Percentiles rank a stretch among this genome's conserved stretches.
Conservation (phyloP, 2,797 vertebrate genomes). For the Characodon lateralis region DNA sequence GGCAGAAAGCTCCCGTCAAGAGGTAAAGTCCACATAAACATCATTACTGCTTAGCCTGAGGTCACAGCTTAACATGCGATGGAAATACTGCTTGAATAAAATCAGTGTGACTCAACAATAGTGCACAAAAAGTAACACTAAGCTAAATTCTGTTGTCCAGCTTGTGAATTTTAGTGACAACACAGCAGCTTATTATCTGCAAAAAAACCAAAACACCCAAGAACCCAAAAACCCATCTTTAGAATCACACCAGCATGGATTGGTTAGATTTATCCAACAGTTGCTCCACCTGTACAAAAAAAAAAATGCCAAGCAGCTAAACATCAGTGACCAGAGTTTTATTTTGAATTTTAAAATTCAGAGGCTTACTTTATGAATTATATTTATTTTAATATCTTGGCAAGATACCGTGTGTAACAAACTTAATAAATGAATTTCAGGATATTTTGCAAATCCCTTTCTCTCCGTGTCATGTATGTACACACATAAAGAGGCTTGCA, state of each 20-base stretch:
- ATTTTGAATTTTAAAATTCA: too few species aligned
- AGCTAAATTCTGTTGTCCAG: slow-evolving; percentile 13
- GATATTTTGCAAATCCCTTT: background rate
- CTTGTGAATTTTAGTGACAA: slow-evolving; percentile 7
- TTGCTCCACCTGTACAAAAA: too few species aligned
- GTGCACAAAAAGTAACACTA: slow-evolving; percentile 16
- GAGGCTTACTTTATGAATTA: background rate
- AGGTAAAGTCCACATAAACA: slow-evolving; percentile 62
- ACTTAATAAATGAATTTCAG: background rate
- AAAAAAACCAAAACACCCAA: background rate
- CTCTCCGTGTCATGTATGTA: background rate
- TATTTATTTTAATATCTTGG: background rate
- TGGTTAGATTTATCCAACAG: too few species aligned
- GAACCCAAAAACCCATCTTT: too few species aligned
- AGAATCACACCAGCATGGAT: too few species aligned
- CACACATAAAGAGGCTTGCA: background rate
- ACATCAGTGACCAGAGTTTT: too few species aligned
- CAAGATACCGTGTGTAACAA: background rate
- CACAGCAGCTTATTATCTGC: background rate
- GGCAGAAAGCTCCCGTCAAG: slow-evolving; percentile 42
- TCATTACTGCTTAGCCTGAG: slow-evolving; percentile 63
- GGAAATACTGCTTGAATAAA: slow-evolving; percentile 51
- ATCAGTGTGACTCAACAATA: slow-evolving; percentile 42
- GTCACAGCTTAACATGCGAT: slow-evolving; percentile 53
- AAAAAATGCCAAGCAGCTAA: too few species aligned